Evolutionary conservation across 2,888 invertebrate species (phyloP).

Genomic region (Fragum whitleyi): DNA sequence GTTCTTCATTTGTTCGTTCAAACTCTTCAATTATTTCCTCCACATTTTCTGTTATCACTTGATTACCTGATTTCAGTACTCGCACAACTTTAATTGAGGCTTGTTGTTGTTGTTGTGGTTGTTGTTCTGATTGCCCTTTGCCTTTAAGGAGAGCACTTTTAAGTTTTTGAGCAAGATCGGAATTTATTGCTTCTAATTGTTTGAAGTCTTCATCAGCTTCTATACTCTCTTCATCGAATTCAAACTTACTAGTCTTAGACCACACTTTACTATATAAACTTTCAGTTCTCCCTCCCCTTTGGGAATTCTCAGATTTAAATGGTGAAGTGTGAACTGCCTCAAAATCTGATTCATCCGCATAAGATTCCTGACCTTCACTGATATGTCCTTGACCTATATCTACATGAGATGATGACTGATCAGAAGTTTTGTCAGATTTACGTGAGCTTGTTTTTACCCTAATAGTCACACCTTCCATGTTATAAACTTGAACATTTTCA

Average conservation of each 20-base stretch:
- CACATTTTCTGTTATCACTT: neutral
- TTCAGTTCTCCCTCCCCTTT: neutral
- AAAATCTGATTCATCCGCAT: slow-evolving; percentile 33
- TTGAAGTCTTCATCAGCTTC: slow-evolving; percentile 23
- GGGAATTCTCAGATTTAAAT: neutral
- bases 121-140: neutral
- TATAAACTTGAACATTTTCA: neutral
- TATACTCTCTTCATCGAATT: slow-evolving; percentile 3
- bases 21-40: neutral
- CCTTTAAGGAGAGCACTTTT: slow-evolving; percentile 25
- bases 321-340: slow-evolving; percentile 1
- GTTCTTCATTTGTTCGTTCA: neutral
- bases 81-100: neutral
- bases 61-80: neutral
- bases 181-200: slow-evolving; percentile 43
- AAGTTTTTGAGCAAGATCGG: slow-evolving; percentile 39
- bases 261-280: slow-evolving; percentile 6
- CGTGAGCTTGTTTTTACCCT: slow-evolving; percentile 3
- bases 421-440: neutral
- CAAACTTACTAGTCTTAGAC: neutral
- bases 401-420: neutral
- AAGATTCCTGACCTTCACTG: slow-evolving; percentile 19
- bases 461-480: slow-evolving; percentile 20
- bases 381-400: neutral
- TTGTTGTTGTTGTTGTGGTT: neutral